Conservation (phyloP, 1,140 invertebrate genomes). For the Pantala flavescens region DNA sequence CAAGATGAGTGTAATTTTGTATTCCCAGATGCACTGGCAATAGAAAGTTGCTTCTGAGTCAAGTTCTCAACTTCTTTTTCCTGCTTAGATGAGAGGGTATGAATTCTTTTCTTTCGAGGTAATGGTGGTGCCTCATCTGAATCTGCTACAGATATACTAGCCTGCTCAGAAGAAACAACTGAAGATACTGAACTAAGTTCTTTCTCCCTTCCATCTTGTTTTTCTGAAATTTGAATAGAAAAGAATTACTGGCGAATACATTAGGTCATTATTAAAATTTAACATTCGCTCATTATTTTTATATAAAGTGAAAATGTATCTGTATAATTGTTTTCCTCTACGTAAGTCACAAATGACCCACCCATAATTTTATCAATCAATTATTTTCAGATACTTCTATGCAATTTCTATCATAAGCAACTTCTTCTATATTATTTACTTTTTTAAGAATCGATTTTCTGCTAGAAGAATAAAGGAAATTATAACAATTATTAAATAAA, state of each 20-base stretch:
- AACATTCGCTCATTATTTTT: too few species aligned
- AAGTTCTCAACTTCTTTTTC: constrained; percentile 34
- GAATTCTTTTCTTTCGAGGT: constrained; percentile 24
- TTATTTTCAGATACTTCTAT: too few species aligned
- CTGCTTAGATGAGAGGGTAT: constrained; percentile 27
- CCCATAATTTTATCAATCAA: too few species aligned
- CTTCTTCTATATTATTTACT: too few species aligned
- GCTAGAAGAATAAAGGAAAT: too few species aligned
- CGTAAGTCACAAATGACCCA: too few species aligned
- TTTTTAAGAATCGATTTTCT: too few species aligned
- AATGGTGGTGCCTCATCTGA: constrained; percentile 24
- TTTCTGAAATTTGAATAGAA: constrained; percentile 24
- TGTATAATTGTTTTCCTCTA: too few species aligned
- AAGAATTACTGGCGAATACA: neutral
- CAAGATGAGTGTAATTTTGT: neutral
- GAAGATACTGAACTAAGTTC: constrained; percentile 17
- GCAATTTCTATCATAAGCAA: too few species aligned
- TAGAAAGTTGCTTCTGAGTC: constrained; percentile 25
- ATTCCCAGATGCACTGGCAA: neutral
- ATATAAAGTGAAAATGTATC: too few species aligned
- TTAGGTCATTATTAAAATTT: too few species aligned
- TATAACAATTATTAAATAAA: too few species aligned
- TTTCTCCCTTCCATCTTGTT: constrained; percentile 28
- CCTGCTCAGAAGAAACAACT: constrained; percentile 18
- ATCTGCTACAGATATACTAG: constrained; percentile 11